Evolutionary conservation across 1,140 invertebrate species (phyloP).

Genomic region (Scaptomyza pallida): DNA sequence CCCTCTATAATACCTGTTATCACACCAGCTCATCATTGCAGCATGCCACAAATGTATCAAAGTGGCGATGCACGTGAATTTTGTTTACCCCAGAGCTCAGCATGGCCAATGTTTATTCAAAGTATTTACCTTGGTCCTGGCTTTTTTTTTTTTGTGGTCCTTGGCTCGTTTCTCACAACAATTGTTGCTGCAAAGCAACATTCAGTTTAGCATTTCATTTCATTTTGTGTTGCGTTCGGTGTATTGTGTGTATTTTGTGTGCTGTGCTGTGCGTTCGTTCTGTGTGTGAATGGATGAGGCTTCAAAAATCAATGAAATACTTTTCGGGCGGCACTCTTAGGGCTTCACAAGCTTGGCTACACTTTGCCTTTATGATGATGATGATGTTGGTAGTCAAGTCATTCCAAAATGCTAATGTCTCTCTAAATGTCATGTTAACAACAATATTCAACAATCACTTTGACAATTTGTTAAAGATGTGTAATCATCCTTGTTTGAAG

Average conservation of each 20-base stretch:
- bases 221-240: conserved; percentile 27
- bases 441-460: conserved; percentile 25
- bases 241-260: conserved; percentile 14
- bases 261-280: too few relatives aligned
- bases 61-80: conserved; percentile 49
- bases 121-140: conserved; percentile 53
- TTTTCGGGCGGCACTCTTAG: conserved; percentile 77
- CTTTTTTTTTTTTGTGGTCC: conserved; percentile 13
- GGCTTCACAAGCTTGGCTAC: conserved; percentile 76
- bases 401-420: conserved; percentile 67
- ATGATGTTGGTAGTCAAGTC: conserved; percentile 66
- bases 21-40: conserved; percentile 50
- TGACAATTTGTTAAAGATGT: background rate
- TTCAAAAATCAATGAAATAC: conserved; percentile 83
- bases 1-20: conserved; percentile 57
- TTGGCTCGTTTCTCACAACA: conserved; percentile 2
- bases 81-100: conserved; percentile 54
- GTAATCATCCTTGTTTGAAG: background rate
- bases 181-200: conserved; percentile 42
- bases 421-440: conserved; percentile 47
- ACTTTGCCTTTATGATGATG: conserved; percentile 64
- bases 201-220: conserved; percentile 51
- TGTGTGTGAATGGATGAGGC: conserved; percentile 62
- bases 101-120: conserved; percentile 59
- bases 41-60: conserved; percentile 7